A percentile compares a stretch with the other conserved stretches of the same genome.
These are phyloP conservation scores for Bagarius yarrelli DNA, from an alignment of 2,113 vertebrate genomes.

Conservation along the genomic window DNA sequence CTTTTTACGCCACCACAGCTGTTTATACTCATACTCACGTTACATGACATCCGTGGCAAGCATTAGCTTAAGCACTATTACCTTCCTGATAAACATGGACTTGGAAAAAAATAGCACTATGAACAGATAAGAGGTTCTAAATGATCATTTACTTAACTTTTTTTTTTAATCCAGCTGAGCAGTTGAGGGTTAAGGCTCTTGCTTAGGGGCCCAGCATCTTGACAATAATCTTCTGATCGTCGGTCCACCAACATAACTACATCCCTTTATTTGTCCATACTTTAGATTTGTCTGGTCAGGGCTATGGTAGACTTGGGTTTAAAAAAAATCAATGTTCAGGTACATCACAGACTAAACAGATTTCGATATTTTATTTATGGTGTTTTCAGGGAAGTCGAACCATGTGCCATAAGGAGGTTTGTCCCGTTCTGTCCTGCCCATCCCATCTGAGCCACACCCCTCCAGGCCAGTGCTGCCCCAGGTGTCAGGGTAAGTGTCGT, in stretches of 20 bases:
- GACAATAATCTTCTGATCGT: too few species aligned
- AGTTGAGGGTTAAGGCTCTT: too few species aligned
- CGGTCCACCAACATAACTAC: too few species aligned
- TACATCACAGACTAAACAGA: not conserved
- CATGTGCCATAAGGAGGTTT: conserved; percentile 86
- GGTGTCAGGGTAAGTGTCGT: conserved; percentile 82
- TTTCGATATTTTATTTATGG: conserved; percentile 14
- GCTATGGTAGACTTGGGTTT: not conserved
- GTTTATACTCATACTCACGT: conserved; percentile 8
- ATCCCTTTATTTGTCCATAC: too few species aligned
- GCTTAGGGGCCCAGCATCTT: too few species aligned
- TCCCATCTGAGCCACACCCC: conserved; percentile 87
- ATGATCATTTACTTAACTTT: too few species aligned
- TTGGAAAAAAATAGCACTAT: not conserved
- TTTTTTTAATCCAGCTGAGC: too few species aligned
- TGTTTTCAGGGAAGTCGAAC: conserved; percentile 83
- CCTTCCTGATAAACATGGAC: not conserved
- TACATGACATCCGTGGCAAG: not conserved
- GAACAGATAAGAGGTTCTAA: too few species aligned
- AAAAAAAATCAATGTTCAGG: not conserved
- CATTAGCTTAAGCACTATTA: not conserved
- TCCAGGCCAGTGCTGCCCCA: conserved; percentile 88
- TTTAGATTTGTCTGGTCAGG: too few species aligned
- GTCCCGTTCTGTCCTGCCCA: conserved; percentile 94
- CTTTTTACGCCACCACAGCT: not conserved